Evolutionary conservation across 2,113 vertebrate genomes (phyloP), one percentile per base, ranked within the genome.

Genomic region (Diadophis punctatus): DNA sequence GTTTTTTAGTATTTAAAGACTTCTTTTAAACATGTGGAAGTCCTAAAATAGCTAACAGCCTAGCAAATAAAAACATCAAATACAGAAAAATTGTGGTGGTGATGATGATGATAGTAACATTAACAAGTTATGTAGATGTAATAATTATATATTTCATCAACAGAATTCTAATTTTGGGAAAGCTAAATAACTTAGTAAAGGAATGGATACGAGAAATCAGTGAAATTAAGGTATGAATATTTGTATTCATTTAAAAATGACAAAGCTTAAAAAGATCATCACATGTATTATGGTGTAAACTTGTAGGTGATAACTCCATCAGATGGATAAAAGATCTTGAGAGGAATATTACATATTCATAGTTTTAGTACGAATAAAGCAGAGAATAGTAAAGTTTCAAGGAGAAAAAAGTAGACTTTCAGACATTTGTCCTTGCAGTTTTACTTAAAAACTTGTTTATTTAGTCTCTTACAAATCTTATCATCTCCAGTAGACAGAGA

Each of bases 131-230:
- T 80, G 8, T 80, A 80, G 18, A 8, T 80, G 34, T 80, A 80
- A 80, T 63, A 93, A 87, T 90, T 74, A 4, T 80, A 94, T 97
- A 84, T 93, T 97, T 95, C 94, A 88, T 96, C 93, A 93, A 97
- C 95, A 99, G 98, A 97, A 98, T 98, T 97, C 97, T 98, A 90
- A 98, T 99, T 96, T 96, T 99, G 96, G 98, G 98, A 90, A 98
- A 98, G 96, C 93, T 99, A 95, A 98, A 99, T 97, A 98, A 97
- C 74, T 96, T 99, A 93, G 98, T 98, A 89, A 99, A 98, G 95
- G 98, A 98, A 93, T 99, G 99, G 98, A 98, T 99, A 94, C 97
- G 97, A 74, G 98, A 99, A 95, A 98, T 98, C 95, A 99, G 98
- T 96, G 98, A 98, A 97, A 95, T 97, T 92, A 99, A 98, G 98